Evolutionary conservation across 2,113 vertebrate species (phyloP), one percentile per base, ranked within the genome.

Genomic region (Ameiurus melas): DNA sequence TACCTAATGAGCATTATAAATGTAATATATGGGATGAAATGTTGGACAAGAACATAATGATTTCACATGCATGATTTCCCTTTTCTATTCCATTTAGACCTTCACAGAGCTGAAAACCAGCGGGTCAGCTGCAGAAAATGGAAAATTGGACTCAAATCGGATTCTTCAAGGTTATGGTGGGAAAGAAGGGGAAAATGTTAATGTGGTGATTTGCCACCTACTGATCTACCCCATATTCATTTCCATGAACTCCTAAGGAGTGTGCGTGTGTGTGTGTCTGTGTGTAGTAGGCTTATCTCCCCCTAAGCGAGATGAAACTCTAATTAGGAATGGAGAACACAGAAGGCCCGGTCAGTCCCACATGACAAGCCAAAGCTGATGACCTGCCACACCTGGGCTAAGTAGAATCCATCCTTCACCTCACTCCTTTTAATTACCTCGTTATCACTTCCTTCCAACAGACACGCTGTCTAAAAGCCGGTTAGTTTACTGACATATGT

Each of bases 171-270:
- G 71, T 25, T 43, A 57, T 51, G 17, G 51, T 79, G 27, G 27
- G 17, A 39, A 20, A 60, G 20, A 53, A 4, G 8, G 55, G 27
- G 27, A 33, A 47, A 51, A 86, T 19, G 57, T 78, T 86, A 62
- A 79, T 86, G 85, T 78, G 77, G 51, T 30, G 4, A 81, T 86
- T 80, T 80, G 20, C 85, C 75, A 80, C 77, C 20, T 55, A 9
- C n/a, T 86, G 43, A 27, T 30, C n/a, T 62, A 57, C n/a, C 19
- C 43, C 9, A 0, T 68, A n/a, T 53, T 16, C 58, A 79, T 86
- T 79, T 86, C 75, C 20, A 8, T 12, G 30, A 86, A 81, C 27
- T 86, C 43, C 85, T 55, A 33, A 68, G 6, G 85, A 36, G 1
- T 27, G 25, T 64, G 25, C n/a, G 36, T 51, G 58, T 33, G 47